phyloP scores from a whole-genome alignment of 2,113 vertebrate genomes.

The Nestor notabilis region DNA sequence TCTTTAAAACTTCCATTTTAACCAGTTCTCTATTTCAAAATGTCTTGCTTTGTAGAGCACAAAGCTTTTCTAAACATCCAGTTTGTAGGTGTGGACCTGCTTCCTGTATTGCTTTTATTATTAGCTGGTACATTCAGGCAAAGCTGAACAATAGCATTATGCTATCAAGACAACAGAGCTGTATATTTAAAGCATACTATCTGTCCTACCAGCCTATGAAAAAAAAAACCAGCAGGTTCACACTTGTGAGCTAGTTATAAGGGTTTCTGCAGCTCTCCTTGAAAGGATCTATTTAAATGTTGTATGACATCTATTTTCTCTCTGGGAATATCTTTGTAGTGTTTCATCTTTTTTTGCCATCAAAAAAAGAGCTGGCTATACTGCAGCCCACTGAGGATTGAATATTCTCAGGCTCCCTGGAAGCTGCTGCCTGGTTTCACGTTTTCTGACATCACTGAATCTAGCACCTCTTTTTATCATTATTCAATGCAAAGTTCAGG shows the following conservation, averaged over 20 bases:
- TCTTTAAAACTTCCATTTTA: conserved; percentile 30
- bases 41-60: neutral
- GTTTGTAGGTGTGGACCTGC: neutral
- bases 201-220: neutral
- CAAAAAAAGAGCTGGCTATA: conserved; percentile 48
- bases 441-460: conserved; percentile 22
- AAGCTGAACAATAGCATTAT: conserved; percentile 52
- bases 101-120: conserved; percentile 6
- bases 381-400: conserved; percentile 32
- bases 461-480: neutral
- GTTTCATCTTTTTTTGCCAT: conserved; percentile 67
- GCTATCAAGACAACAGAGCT: conserved; percentile 29
- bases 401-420: conserved; percentile 4
- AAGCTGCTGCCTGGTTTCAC: conserved; percentile 27
- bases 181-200: conserved; percentile 54
- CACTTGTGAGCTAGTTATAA: conserved; percentile 45
- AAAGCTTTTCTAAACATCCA: neutral
- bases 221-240: neutral
- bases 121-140: neutral
- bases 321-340: conserved; percentile 25
- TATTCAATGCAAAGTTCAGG: neutral
- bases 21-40: neutral
- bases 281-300: conserved; percentile 71
- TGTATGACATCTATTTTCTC: conserved; percentile 67
- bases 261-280: conserved; percentile 38